These are phyloP conservation scores for Tipula helvola DNA, from an alignment of 2,888 invertebrate genomes.

Conservation along the genomic window DNA sequence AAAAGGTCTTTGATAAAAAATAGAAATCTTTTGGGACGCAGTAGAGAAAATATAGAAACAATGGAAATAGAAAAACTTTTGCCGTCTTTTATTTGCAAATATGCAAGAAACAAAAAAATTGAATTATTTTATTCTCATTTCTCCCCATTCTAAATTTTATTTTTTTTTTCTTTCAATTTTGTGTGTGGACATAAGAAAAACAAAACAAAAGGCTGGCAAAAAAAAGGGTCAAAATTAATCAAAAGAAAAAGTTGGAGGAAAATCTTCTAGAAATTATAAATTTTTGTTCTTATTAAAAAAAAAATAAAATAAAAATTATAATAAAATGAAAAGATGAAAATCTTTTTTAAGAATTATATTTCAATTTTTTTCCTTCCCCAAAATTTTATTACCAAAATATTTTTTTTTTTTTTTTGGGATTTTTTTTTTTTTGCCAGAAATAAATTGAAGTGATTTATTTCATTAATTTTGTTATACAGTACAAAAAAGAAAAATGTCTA, in stretches of 20 bases:
- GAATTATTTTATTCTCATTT: neutral
- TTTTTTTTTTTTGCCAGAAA: neutral
- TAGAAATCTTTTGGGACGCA: neutral
- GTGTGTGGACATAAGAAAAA: neutral
- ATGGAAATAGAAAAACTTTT: neutral
- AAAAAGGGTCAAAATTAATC: neutral
- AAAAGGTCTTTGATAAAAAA: neutral
- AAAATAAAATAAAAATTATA: neutral
- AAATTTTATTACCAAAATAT: neutral
- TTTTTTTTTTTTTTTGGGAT: neutral
- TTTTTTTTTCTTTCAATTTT: neutral
- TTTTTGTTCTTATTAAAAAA: neutral
- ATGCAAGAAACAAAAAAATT: neutral
- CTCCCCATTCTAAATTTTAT: neutral
- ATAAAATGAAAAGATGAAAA: neutral
- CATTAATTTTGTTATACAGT: neutral
- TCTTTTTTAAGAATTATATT: neutral
- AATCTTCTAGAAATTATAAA: neutral
- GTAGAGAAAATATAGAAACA: neutral
- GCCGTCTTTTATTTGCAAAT: neutral
- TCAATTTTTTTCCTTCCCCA: neutral
- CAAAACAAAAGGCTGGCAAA: neutral
- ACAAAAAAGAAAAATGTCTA: neutral
- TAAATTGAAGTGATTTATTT: neutral
- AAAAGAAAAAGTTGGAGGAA: neutral